A percentile compares a stretch with the other conserved stretches of the same genome.
phyloP scores from a whole-genome alignment of 2,888 invertebrate genomes.

The Serrognathus titanus region DNA sequence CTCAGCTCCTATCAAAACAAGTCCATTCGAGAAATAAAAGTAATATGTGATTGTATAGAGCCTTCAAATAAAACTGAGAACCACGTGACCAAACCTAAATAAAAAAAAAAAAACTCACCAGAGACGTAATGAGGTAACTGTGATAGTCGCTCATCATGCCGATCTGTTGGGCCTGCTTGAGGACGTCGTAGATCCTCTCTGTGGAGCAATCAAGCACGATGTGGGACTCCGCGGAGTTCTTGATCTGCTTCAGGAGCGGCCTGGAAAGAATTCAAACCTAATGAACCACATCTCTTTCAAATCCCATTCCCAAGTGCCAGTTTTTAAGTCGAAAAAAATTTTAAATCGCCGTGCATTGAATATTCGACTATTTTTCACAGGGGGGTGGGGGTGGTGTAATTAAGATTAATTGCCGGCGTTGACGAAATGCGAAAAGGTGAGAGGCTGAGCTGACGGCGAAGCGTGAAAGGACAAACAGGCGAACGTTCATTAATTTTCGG shows the following conservation, averaged over 20 bases:
- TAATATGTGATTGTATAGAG: no score
- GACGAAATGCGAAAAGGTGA: no score
- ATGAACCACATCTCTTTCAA: no score
- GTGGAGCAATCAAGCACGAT: conserved; percentile 88
- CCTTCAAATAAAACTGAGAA: no score
- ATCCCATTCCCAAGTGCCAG: background rate
- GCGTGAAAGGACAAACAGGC: no score
- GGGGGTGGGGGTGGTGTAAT: no score
- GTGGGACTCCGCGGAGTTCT: conserved; percentile 87
- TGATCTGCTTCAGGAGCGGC: conserved; percentile 85
- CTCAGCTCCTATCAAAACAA: background rate
- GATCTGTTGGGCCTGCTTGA: conserved; percentile 92
- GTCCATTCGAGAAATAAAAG: background rate
- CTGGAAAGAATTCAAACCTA: no score
- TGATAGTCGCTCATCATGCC: conserved; percentile 97
- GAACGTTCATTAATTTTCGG: no score
- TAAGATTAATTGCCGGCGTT: no score
- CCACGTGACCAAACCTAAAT: no score
- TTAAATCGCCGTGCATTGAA: background rate
- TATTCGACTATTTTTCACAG: background rate
- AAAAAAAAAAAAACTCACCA: conserved; percentile 58
- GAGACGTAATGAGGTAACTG: conserved; percentile 87
- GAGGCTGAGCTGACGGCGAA: no score
- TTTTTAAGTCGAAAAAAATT: background rate
- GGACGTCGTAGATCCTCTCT: conserved; percentile 78